These are phyloP conservation scores for Chelonoidis abingdonii DNA, from an alignment of 2,113 vertebrate species.

Conservation along the genomic window DNA sequence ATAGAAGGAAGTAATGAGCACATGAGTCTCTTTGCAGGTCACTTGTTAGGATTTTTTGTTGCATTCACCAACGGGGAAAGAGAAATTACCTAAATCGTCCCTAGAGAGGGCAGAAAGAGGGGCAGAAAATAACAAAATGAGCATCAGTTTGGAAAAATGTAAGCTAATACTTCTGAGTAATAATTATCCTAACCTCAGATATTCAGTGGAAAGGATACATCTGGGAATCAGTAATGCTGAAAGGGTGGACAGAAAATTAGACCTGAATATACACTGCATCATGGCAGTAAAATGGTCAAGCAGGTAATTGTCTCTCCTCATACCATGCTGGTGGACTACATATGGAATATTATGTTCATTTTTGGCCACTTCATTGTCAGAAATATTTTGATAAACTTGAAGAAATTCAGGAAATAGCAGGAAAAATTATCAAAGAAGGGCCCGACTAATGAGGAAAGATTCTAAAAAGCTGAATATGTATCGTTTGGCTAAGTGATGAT, in stretches of 20 bases:
- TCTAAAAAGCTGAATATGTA: neutral
- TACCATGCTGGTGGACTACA: neutral
- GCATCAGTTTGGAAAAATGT: neutral
- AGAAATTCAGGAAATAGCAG: neutral
- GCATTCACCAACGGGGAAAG: neutral
- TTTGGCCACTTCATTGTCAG: constrained; percentile 4
- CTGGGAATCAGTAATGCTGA: neutral
- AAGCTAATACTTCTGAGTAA: neutral
- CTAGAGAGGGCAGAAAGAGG: neutral
- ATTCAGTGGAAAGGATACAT: neutral
- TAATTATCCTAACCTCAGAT: neutral
- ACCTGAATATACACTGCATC: neutral
- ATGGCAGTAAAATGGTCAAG: neutral
- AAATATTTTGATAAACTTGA: neutral
- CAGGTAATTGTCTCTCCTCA: neutral
- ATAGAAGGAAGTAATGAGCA: constrained; percentile 4
- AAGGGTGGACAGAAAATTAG: neutral
- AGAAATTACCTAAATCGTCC: neutral
- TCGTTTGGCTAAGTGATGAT: neutral
- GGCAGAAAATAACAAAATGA: neutral
- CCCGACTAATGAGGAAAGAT: neutral
- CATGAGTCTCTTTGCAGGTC: constrained; percentile 11
- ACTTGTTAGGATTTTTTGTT: constrained; percentile 9
- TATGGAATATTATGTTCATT: neutral
- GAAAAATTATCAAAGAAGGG: neutral